Conservation (phyloP, 1,140 invertebrate species). For the Doryteuthis pealeii region DNA sequence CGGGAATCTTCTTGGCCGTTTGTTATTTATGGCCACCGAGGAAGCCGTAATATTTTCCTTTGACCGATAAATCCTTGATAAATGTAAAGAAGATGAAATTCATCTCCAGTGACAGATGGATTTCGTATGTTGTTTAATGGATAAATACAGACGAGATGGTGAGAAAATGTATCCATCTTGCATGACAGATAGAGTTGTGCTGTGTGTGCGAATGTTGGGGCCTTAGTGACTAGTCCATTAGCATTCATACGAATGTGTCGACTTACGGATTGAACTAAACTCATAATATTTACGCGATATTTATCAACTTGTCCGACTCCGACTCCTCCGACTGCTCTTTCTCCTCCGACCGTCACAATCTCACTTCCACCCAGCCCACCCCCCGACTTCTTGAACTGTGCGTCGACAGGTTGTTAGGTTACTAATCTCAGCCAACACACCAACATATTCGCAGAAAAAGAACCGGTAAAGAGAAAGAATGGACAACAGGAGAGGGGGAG, state of each 20-base stretch:
- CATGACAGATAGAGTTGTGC: neutral
- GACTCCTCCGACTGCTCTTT: too few relatives aligned
- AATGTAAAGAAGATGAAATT: constrained; percentile 8
- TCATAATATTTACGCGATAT: constrained; percentile 10
- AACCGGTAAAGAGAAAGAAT: too few relatives aligned
- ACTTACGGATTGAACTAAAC: neutral
- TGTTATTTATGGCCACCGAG: neutral
- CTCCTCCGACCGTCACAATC: too few relatives aligned
- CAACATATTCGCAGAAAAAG: too few relatives aligned
- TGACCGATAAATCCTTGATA: neutral
- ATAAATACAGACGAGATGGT: constrained; percentile 3
- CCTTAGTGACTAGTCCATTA: neutral
- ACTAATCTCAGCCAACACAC: too few relatives aligned
- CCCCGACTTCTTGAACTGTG: too few relatives aligned
- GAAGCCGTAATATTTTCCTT: constrained; percentile 1
- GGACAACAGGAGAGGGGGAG: too few relatives aligned
- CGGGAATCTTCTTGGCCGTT: neutral
- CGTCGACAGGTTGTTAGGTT: too few relatives aligned
- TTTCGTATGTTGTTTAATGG: constrained; percentile 7
- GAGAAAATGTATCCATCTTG: neutral
- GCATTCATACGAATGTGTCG: neutral
- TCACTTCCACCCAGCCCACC: too few relatives aligned
- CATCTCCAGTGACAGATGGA: constrained; percentile 3
- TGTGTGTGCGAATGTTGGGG: neutral
- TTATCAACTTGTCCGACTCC: neutral